Base-by-base conservation (phyloP, 1,140 invertebrate genomes). In the Harlomillsia oculata region DNA sequence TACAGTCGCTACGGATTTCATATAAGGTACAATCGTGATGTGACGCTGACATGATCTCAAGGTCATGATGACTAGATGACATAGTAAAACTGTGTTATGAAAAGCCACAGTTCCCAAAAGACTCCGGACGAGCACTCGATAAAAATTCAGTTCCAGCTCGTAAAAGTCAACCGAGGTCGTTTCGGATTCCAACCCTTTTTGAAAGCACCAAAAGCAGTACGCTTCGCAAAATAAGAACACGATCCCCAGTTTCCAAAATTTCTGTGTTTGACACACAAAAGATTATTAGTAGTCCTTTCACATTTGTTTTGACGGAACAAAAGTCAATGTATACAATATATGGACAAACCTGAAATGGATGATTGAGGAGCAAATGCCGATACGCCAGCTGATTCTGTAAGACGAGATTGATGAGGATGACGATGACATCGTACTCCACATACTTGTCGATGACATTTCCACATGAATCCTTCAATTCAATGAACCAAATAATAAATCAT, bases 121-220 rank as follows among this genome's bases (percentile, higher is more conserved):
- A 5, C 44, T 64, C 18, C 62, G 43, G 3, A 64, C 23, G 8
- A 64, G 26, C 13, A 48, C 62, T 16, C 54, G 34, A 39, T 64
- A 64, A 41, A 64, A 64, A 50, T 64, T 59, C 14, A 53, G 53
- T 44, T 64, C 62, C 2, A 64, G 29, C 30, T 60, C 62, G 16
- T 64, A 64, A 32, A 64, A 60, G 36, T 64, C 62, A 1, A 49
- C 49, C 5, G 20, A 26, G n/a, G 39, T 25, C 0, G 49, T 18
- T n/a, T 54, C 26, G 4, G 21, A 21, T n/a, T 60, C 54, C 50
- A 57, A 45, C n/a, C 57, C 57, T 43, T 64, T 60, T 25, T 64
- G 53, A 57, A 57, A 64, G 43, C 62, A 64, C 62, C 62, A 64
- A 25, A 16, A 28, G 28, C 62, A 64, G 28, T 64, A 64, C 0